Percentiles rank a stretch among this genome's conserved stretches.
These are phyloP conservation scores for Oscheius sp. DNA, from an alignment of 1,140 invertebrate species.

Conservation along the genomic window DNA sequence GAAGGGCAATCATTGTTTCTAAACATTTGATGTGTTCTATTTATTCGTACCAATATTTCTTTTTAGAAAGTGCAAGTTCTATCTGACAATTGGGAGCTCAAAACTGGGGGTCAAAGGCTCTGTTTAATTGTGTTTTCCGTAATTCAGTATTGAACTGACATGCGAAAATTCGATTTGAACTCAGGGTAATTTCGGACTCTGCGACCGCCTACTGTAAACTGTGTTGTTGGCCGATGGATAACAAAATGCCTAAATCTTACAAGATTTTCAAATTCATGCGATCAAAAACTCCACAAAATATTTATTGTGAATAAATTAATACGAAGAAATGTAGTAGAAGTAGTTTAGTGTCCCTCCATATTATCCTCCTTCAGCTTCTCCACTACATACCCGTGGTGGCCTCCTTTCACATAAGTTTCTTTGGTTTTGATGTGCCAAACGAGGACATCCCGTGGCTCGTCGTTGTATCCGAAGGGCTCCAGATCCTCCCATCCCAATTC, in stretches of 20 bases:
- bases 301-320: too few relatives aligned
- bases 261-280: neutral
- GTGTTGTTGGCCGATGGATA: neutral
- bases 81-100: slow-evolving; percentile 92
- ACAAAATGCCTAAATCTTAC: neutral
- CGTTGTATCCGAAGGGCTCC: slow-evolving; percentile 38
- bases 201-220: slow-evolving; percentile 10
- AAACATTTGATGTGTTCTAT: neutral
- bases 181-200: slow-evolving; percentile 1
- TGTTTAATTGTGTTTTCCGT: too few relatives aligned
- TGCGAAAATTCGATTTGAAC: neutral
- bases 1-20: neutral
- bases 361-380: too few relatives aligned
- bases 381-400: slow-evolving; percentile 21
- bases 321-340: too few relatives aligned
- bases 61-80: slow-evolving; percentile 91
- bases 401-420: slow-evolving; percentile 60
- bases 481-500: slow-evolving; percentile 72
- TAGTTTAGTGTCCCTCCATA: too few relatives aligned
- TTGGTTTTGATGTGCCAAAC: slow-evolving; percentile 96
- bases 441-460: slow-evolving; percentile 69
- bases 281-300: too few relatives aligned
- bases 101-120: slow-evolving; percentile 62
- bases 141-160: neutral
- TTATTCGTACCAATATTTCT: slow-evolving; percentile 62